Evolutionary conservation across 2,113 vertebrate genomes (phyloP).

Genomic region (Gasterosteus aculeatus): DNA sequence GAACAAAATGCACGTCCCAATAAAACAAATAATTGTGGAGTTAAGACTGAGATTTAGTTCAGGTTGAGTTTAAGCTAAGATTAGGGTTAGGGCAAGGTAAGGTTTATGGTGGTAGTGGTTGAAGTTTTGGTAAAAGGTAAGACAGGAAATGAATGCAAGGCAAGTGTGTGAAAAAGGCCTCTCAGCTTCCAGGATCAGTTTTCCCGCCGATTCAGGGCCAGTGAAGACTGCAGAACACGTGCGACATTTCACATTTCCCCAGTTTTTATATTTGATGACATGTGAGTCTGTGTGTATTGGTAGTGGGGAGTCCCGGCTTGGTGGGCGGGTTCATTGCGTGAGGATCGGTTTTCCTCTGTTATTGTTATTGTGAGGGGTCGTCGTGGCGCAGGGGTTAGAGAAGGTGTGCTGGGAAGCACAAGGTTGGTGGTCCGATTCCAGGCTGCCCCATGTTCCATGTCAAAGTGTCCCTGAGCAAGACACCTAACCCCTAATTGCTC

Average conservation of each 20-base stretch:
- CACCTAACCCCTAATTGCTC: too few species aligned
- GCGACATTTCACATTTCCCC: background rate
- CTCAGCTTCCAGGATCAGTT: background rate
- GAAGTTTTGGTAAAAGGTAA: too few species aligned
- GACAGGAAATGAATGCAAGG: too few species aligned
- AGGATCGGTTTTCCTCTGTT: background rate
- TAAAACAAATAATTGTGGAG: background rate
- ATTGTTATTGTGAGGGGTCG: too few species aligned
- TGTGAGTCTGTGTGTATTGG: background rate
- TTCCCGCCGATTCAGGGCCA: background rate
- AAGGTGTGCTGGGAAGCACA: too few species aligned
- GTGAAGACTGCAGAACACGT: background rate
- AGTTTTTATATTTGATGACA: background rate
- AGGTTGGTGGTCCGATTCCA: too few species aligned
- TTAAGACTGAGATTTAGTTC: background rate
- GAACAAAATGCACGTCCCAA: background rate
- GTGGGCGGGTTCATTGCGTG: background rate
- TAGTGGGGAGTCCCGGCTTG: background rate
- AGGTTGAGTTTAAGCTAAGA: too few species aligned
- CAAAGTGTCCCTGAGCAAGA: too few species aligned
- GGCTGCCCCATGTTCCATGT: too few species aligned
- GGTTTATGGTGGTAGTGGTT: too few species aligned
- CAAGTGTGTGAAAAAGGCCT: background rate
- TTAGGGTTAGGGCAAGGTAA: too few species aligned
- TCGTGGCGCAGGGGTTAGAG: too few species aligned